phyloP scores from a whole-genome alignment of 2,888 invertebrate genomes.

The Anodontia alba region DNA sequence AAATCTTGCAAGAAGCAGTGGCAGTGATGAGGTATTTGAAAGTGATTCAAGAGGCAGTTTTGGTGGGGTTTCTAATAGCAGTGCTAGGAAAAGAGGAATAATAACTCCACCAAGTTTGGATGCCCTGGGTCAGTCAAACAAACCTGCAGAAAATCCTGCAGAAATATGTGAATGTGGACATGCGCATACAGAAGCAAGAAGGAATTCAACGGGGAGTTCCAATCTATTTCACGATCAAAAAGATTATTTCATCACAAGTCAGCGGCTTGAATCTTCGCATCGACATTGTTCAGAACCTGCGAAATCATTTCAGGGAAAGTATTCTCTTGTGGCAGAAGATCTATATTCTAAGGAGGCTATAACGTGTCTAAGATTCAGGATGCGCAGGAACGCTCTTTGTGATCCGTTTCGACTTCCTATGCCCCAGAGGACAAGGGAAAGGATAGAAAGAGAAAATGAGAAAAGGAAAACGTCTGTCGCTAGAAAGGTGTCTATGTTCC shows the following conservation, averaged over 20 bases:
- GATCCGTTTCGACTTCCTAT: conserved; percentile 50
- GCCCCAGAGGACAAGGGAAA: conserved; percentile 52
- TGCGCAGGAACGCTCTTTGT: conserved; percentile 54
- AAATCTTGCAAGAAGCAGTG: background rate
- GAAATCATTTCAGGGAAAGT: background rate
- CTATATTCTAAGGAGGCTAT: conserved; percentile 23
- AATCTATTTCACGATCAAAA: background rate
- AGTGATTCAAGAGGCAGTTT: background rate
- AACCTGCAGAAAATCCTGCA: background rate
- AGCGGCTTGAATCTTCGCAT: no score
- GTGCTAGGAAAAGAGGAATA: background rate
- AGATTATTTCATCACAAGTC: background rate
- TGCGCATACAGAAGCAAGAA: background rate
- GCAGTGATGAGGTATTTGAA: background rate
- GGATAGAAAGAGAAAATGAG: conserved; percentile 47
- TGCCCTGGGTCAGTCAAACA: background rate
- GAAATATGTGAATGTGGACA: background rate
- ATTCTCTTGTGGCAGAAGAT: background rate
- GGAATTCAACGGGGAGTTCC: background rate
- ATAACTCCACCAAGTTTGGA: background rate
- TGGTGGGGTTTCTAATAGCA: background rate
- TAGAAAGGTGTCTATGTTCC: conserved; percentile 49
- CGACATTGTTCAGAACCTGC: background rate
- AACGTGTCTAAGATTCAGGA: conserved; percentile 43
- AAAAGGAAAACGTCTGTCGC: conserved; percentile 44